These are phyloP conservation scores for Prochilodus magdalenae DNA, from an alignment of 2,113 vertebrate genomes.

Conservation along the genomic window DNA sequence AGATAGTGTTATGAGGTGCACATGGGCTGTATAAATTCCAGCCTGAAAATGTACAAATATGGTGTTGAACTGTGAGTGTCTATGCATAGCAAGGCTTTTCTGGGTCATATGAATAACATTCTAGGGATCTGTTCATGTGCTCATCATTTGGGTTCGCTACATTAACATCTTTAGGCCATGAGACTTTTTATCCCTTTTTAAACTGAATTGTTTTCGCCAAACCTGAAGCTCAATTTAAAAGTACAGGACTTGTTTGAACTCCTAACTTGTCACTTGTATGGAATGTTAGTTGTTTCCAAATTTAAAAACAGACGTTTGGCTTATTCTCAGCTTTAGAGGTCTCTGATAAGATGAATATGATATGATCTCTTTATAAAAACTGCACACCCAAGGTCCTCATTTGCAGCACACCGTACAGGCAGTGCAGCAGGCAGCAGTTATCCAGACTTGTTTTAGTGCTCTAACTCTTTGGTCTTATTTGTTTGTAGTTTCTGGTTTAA, in stretches of 20 bases:
- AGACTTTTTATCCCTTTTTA: not conserved
- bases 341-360: slow-evolving; percentile 14
- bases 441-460: not conserved
- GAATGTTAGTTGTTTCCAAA: slow-evolving; percentile 12
- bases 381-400: not conserved
- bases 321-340: not conserved
- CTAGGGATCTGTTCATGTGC: not conserved
- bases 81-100: not conserved
- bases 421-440: not conserved
- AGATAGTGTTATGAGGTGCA: not conserved
- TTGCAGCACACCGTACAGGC: not conserved
- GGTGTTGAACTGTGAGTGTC: not conserved
- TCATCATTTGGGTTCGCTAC: not conserved
- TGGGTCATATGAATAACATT: slow-evolving; percentile 12
- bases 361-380: not conserved
- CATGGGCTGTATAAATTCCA: not conserved
- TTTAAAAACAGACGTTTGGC: slow-evolving; percentile 5
- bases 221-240: not conserved
- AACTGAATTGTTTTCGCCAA: not conserved
- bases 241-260: too few relatives aligned
- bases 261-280: not conserved
- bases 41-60: slow-evolving; percentile 29
- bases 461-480: not conserved
- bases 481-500: slow-evolving; percentile 3
- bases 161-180: not conserved